Percentiles rank a stretch among this genome's conserved stretches.
Evolutionary conservation across 2,797 vertebrate species (phyloP).

Genomic region (Falco rusticolus): DNA sequence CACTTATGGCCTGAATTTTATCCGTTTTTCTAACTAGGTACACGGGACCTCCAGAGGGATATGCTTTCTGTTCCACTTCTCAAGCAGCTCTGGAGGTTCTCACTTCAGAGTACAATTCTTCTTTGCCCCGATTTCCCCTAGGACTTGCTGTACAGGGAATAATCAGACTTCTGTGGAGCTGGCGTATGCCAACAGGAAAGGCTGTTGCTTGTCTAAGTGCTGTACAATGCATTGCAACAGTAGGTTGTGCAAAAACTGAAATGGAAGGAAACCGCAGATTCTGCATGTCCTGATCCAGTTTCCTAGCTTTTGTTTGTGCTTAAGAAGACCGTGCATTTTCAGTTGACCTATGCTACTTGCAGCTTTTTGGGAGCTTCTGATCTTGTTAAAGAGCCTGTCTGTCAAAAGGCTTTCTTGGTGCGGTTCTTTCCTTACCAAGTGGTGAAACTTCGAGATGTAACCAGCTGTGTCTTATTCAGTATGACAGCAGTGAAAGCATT

Average conservation of each 20-base stretch:
- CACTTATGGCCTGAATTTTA: background rate
- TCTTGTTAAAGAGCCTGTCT: constrained; percentile 59
- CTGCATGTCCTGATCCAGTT: background rate
- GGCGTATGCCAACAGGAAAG: background rate
- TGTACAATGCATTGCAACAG: background rate
- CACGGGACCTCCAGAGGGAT: background rate
- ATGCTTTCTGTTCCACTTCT: background rate
- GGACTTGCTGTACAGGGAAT: background rate
- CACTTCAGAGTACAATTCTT: background rate
- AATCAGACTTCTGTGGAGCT: background rate
- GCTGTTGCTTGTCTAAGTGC: background rate
- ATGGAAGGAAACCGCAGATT: background rate
- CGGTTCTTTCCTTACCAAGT: constrained; percentile 1
- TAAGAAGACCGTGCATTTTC: constrained; percentile 29
- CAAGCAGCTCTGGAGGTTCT: background rate
- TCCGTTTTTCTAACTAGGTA: background rate
- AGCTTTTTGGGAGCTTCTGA: constrained; percentile 57
- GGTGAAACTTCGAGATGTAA: constrained; percentile 40
- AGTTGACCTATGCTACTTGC: constrained; percentile 21
- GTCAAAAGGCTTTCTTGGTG: constrained; percentile 39
- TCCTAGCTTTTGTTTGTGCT: constrained; percentile 20
- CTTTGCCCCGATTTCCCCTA: background rate
- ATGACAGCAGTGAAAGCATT: constrained; percentile 56
- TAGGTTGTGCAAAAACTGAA: background rate
- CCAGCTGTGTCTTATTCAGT: constrained; percentile 56